Evolutionary conservation across 2,888 invertebrate species (phyloP).

Genomic region (Polyommatus iphigenia): DNA sequence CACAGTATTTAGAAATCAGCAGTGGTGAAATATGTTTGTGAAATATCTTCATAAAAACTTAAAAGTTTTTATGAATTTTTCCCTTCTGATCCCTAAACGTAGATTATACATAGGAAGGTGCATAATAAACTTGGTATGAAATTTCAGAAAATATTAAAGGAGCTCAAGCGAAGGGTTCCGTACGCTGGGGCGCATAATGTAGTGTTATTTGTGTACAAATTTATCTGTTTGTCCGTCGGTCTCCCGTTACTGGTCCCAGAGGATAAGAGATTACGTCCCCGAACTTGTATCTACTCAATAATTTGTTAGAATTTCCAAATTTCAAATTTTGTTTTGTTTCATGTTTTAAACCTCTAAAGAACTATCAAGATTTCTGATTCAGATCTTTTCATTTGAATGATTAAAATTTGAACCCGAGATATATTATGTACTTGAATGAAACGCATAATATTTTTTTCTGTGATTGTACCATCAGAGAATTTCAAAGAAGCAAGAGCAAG

Average conservation of each 20-base stretch:
- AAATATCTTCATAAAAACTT: background rate
- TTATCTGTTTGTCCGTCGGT: conserved; percentile 62
- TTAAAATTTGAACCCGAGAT: too few species aligned
- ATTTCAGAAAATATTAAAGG: conserved; percentile 21
- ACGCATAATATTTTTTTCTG: too few species aligned
- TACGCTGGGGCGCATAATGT: conserved; percentile 45
- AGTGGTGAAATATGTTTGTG: too few species aligned
- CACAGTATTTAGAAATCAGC: too few species aligned
- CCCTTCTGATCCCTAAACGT: background rate
- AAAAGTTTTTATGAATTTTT: background rate
- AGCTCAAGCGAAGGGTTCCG: conserved; percentile 11
- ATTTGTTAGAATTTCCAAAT: conserved; percentile 39
- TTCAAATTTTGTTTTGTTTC: background rate
- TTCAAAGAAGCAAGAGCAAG: too few species aligned
- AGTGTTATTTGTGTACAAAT: conserved; percentile 65
- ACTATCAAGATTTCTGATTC: background rate
- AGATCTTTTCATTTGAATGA: background rate
- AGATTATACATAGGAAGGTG: background rate
- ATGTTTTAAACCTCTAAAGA: background rate
- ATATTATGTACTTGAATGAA: too few species aligned
- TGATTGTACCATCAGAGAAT: too few species aligned
- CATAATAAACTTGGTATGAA: background rate
- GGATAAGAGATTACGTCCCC: conserved; percentile 51
- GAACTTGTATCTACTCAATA: conserved; percentile 42
- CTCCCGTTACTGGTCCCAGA: conserved; percentile 63